Base-by-base conservation (phyloP, 92 coral and sea anemone genomes). In the Bergia sp. region DNA sequence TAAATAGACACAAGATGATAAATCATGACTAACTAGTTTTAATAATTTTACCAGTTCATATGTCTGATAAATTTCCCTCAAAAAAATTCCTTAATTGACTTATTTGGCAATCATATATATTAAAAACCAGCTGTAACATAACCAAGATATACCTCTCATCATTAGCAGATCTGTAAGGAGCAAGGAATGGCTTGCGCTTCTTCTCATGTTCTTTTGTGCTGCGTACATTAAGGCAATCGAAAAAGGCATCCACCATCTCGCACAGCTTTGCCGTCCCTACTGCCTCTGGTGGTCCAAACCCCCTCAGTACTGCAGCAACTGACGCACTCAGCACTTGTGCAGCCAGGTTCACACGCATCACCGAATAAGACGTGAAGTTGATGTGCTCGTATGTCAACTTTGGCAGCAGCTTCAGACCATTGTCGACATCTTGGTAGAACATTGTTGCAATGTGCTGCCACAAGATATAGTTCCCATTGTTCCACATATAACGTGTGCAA, bases 301-400 rank as follows among this genome's bases (percentile, higher is more conserved):
- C 79, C 86, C 76, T 75, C 49, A 91, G 38, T 41, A 85, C 93
- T 65, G 90, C 80, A 21, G 95, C 91, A 42, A 93, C 88, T 11
- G 95, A 86, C 2, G 90, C 85, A 93, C 93, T 93, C 50, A 91
- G 47, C 3, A 93, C 89, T 81, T 93, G 95, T 10, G 93, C 92
- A 79, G 93, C 95, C 43, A 91, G 85, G 74, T 81, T 93, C 4
- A 90, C 93, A 16, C 91, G 73, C 93, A 92, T 92, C 10, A 53
- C 79, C 42, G 89, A 79, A 73, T 90, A 92, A 3, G 93, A 43
- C 12, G 76, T 82, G 38, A 92, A 86, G 57, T 88, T 80, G 58
- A 93, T 50, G 82, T 93, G 95, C 37, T 92, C 95, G 42, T 45
- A 86, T 16, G 93, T 92, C 45, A 92, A 38, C 58, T 77, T 76